phyloP scores from a whole-genome alignment of 1,140 invertebrate species.

The Ruditapes philippinarum region DNA sequence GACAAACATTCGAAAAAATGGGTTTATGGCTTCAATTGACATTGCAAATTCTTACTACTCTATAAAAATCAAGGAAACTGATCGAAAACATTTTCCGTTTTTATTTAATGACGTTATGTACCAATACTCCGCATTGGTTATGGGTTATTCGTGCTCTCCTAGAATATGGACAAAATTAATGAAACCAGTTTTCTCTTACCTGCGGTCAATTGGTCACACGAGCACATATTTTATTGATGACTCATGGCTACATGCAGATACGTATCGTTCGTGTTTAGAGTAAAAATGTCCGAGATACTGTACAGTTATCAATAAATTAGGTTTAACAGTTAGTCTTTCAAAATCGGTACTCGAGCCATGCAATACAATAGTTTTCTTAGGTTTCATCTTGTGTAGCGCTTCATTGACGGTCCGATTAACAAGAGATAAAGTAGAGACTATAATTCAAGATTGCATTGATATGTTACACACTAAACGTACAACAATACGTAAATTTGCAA shows the following conservation, averaged over 20 bases:
- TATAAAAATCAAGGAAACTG: not conserved
- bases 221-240: constrained; percentile 21
- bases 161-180: constrained; percentile 4
- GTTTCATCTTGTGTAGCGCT: constrained; percentile 8
- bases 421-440: not conserved
- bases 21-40: constrained; percentile 40
- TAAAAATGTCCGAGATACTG: constrained; percentile 7
- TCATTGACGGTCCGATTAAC: not conserved
- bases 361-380: constrained; percentile 5
- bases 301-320: constrained; percentile 14
- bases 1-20: constrained; percentile 13
- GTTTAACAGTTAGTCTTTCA: not conserved
- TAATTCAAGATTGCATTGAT: not conserved
- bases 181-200: constrained; percentile 3
- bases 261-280: not conserved
- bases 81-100: constrained; percentile 15
- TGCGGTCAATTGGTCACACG: not conserved
- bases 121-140: constrained; percentile 15
- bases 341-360: constrained; percentile 2
- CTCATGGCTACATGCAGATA: not conserved
- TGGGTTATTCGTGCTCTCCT: not conserved
- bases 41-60: constrained; percentile 42
- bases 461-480: not conserved
- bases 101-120: not conserved
- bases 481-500: constrained; percentile 29